Percentiles rank a stretch among this genome's conserved stretches.
Evolutionary conservation across 2,797 vertebrate genomes (phyloP).

Genomic region (Triplophysa bombifrons): DNA sequence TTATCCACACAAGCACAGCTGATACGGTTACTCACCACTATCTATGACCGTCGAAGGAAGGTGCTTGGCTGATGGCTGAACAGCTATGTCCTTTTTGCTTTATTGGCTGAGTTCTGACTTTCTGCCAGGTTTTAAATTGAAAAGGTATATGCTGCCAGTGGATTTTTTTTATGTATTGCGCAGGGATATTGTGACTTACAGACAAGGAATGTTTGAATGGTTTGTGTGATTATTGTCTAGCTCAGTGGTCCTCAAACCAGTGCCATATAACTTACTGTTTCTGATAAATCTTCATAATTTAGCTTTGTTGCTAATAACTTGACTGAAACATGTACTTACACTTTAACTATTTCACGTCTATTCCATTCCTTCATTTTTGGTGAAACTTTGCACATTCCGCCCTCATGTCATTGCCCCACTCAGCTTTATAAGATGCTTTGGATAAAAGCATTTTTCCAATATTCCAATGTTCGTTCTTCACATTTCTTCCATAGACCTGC

Average conservation of each 20-base stretch:
- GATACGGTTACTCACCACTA: not conserved
- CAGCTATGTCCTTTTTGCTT: not conserved
- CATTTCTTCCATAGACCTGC: not conserved
- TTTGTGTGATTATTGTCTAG: not conserved
- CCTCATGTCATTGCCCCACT: not conserved
- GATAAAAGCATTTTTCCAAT: not conserved
- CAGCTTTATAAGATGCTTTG: not conserved
- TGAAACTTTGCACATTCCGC: too few relatives aligned
- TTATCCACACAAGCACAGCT: slow-evolving; percentile 9
- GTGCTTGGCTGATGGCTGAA: not conserved
- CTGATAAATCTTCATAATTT: too few relatives aligned
- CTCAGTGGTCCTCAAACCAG: not conserved
- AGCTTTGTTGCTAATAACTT: too few relatives aligned
- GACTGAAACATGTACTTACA: too few relatives aligned
- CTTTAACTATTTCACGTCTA: too few relatives aligned
- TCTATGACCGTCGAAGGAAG: not conserved
- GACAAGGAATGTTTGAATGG: not conserved
- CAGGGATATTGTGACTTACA: slow-evolving; percentile 16
- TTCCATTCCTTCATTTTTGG: too few relatives aligned
- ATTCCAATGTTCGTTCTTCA: not conserved
- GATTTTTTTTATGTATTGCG: slow-evolving; percentile 2
- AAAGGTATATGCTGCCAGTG: slow-evolving; percentile 11
- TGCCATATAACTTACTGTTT: too few relatives aligned
- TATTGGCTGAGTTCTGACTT: not conserved
- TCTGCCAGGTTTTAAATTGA: not conserved